Conservation (phyloP, 2,888 invertebrate genomes). For the Microdon myrmicae region DNA sequence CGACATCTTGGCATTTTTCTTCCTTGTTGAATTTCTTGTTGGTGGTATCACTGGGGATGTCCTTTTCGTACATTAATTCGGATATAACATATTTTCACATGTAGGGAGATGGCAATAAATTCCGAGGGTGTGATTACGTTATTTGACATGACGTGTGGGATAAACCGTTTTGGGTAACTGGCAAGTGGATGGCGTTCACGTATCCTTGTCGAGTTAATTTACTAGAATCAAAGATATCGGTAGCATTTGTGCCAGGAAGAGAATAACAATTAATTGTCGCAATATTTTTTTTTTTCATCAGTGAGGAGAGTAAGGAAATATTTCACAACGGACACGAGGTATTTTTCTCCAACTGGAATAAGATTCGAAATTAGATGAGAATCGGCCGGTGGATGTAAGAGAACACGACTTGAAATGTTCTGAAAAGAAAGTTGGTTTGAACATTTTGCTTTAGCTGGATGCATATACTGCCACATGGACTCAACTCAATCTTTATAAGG, state of each 20-base stretch:
- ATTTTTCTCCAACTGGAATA: too few species aligned
- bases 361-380: too few species aligned
- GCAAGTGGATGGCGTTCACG: slow-evolving; percentile 11
- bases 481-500: too few species aligned
- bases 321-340: too few species aligned
- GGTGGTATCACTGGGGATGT: slow-evolving; percentile 34
- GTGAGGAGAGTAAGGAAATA: too few species aligned
- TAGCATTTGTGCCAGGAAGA: slow-evolving; percentile 3
- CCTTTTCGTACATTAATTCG: slow-evolving; percentile 45
- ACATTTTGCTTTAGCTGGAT: too few species aligned
- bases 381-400: too few species aligned
- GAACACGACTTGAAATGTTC: too few species aligned
- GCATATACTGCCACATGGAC: too few species aligned
- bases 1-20: slow-evolving; percentile 43
- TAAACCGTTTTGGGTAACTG: slow-evolving; percentile 25
- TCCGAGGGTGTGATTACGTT: slow-evolving; percentile 49
- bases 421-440: too few species aligned
- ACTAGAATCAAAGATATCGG: slow-evolving; percentile 8
- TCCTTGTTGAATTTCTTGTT: slow-evolving; percentile 36
- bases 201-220: slow-evolving; percentile 14
- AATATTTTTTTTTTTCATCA: too few species aligned
- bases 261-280: slow-evolving; percentile 11
- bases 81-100: slow-evolving; percentile 46
- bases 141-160: slow-evolving; percentile 41
- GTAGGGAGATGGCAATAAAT: slow-evolving; percentile 50